Evolutionary conservation across 2,797 vertebrate species (phyloP).

Genomic region (Poeciliopsis infans): DNA sequence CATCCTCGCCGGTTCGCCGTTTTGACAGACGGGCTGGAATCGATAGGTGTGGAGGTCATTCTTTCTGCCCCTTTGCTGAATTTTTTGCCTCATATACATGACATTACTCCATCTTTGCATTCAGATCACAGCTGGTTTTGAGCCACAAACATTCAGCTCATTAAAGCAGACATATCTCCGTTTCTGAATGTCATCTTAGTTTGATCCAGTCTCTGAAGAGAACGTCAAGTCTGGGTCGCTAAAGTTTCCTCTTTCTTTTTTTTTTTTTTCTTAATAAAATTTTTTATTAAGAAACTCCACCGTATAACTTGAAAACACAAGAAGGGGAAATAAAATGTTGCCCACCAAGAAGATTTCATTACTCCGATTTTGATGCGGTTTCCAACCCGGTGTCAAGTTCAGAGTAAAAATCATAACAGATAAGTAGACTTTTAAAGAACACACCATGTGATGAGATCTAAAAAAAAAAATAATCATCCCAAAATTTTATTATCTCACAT

Average conservation of each 20-base stretch:
- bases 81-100: constrained; percentile 71
- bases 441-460: too few relatives aligned
- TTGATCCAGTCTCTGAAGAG: not conserved
- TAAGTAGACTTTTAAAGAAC: not conserved
- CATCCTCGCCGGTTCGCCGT: constrained; percentile 51
- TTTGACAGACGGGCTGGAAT: constrained; percentile 64
- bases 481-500: not conserved
- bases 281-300: too few relatives aligned
- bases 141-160: constrained; percentile 37
- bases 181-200: constrained; percentile 23
- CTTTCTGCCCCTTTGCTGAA: constrained; percentile 51
- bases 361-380: not conserved
- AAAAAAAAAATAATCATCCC: not conserved
- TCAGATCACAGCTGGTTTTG: constrained; percentile 30
- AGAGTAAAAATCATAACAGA: not conserved
- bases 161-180: constrained; percentile 33
- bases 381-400: not conserved
- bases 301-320: too few relatives aligned
- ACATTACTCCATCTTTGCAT: constrained; percentile 44
- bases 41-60: constrained; percentile 71
- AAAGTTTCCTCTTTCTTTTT: not conserved
- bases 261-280: too few relatives aligned
- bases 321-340: not conserved
- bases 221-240: not conserved
- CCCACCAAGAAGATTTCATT: not conserved